Percentiles rank a stretch among this genome's conserved stretches.
Evolutionary conservation across 2,888 invertebrate species (phyloP).

Genomic region (Cartodere bifasciata): DNA sequence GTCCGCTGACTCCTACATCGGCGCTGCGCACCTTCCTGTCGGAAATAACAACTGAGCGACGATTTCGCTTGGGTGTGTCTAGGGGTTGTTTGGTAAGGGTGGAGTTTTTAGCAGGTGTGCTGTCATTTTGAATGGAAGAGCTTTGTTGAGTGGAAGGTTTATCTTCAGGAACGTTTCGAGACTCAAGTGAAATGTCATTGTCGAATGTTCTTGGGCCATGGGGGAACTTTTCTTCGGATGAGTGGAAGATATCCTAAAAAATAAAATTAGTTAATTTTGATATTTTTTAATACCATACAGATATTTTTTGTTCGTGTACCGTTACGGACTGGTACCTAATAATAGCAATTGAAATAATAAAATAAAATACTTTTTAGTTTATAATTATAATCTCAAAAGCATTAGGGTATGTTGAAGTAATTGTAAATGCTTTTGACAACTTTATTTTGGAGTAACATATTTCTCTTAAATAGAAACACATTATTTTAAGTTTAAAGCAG

Average conservation of each 20-base stretch:
- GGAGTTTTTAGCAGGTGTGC: background rate
- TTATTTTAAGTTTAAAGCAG: too few relatives aligned
- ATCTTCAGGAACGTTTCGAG: slow-evolving; percentile 34
- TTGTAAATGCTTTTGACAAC: too few relatives aligned
- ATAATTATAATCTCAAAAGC: too few relatives aligned
- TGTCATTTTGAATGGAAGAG: slow-evolving; percentile 7
- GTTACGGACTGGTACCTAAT: too few relatives aligned
- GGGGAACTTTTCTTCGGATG: slow-evolving; percentile 52
- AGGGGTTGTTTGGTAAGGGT: background rate
- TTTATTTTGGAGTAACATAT: too few relatives aligned
- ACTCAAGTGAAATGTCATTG: slow-evolving; percentile 42
- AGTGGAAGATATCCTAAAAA: slow-evolving; percentile 28
- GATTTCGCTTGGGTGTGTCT: slow-evolving; percentile 38
- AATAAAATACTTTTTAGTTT: too few relatives aligned
- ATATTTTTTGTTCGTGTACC: too few relatives aligned
- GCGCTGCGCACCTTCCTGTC: slow-evolving; percentile 68
- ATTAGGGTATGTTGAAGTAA: too few relatives aligned
- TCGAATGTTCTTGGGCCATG: slow-evolving; percentile 63
- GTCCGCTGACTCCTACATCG: slow-evolving; percentile 79
- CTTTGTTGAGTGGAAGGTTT: background rate
- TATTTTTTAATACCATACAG: too few relatives aligned
- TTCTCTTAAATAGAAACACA: too few relatives aligned
- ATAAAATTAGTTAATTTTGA: too few relatives aligned
- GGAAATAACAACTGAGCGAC: slow-evolving; percentile 50
- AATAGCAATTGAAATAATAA: too few relatives aligned